phyloP scores from a whole-genome alignment of 2,888 invertebrate genomes.

The Drosophila atripex region DNA sequence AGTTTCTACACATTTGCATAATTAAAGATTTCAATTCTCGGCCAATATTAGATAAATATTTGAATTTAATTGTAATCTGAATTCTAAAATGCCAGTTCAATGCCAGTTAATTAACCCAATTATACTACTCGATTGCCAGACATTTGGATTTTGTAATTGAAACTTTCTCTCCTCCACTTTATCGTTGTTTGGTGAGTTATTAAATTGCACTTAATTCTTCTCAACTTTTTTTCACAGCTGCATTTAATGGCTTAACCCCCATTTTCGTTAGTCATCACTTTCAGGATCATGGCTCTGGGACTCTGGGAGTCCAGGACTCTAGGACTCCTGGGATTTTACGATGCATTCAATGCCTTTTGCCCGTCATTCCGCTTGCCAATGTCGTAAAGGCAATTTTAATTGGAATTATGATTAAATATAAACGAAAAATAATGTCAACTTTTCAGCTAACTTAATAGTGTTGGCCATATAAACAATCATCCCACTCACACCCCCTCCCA shows the following conservation, averaged over 20 bases:
- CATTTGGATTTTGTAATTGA: background rate
- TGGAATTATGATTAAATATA: conserved; percentile 64
- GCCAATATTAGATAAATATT: background rate
- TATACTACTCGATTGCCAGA: background rate
- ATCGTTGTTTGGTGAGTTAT: conserved; percentile 8
- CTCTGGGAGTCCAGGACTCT: conserved; percentile 1
- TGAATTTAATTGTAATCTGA: background rate
- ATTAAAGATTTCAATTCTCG: background rate
- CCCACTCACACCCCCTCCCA: conserved; percentile 23
- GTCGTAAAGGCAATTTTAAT: conserved; percentile 58
- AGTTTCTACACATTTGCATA: background rate
- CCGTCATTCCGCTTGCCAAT: background rate
- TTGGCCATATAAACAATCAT: conserved; percentile 43
- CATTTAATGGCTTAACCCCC: conserved; percentile 31
- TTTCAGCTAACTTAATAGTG: conserved; percentile 71
- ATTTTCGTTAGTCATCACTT: conserved; percentile 26
- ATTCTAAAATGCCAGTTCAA: background rate
- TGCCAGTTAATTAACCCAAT: background rate
- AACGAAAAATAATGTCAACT: conserved; percentile 66
- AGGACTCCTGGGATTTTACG: conserved; percentile 15
- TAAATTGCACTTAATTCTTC: conserved; percentile 16
- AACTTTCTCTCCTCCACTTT: conserved; percentile 1
- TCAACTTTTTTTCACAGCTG: conserved; percentile 29
- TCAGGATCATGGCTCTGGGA: background rate
- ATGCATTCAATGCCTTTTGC: conserved; percentile 10